Evolutionary conservation across 1,140 invertebrate species (phyloP).

Genomic region (Euwallacea fornicatus): DNA sequence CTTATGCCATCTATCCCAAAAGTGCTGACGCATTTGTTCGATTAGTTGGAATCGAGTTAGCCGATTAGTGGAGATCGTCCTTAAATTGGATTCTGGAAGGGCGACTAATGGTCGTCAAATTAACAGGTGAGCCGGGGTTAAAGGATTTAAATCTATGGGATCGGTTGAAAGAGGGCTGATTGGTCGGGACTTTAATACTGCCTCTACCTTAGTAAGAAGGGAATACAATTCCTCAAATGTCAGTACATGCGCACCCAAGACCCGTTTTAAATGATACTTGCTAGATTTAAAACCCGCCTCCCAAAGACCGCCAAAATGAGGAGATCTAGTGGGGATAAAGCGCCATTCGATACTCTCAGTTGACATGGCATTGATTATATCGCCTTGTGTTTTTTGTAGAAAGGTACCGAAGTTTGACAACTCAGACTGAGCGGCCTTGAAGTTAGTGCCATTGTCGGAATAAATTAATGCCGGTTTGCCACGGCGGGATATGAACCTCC

Average conservation of each 20-base stretch:
- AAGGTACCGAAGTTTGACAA: not conserved
- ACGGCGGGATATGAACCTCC: conserved; percentile 43
- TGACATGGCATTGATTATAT: not conserved
- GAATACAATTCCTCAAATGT: conserved; percentile 9
- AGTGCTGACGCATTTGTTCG: too few species aligned
- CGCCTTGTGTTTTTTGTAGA: not conserved
- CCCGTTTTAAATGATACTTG: conserved; percentile 2
- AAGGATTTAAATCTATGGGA: not conserved
- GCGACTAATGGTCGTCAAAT: not conserved
- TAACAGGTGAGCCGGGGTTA: conserved; percentile 5
- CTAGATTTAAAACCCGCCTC: not conserved
- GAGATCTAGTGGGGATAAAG: not conserved
- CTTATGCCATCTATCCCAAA: too few species aligned
- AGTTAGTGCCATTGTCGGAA: conserved; percentile 41
- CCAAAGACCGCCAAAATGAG: conserved; percentile 6
- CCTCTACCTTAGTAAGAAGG: not conserved
- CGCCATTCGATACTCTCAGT: conserved; percentile 6
- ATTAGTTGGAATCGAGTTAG: too few species aligned
- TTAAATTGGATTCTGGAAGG: too few species aligned
- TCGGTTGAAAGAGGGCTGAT: not conserved
- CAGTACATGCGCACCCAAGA: not conserved
- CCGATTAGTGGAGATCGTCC: too few species aligned
- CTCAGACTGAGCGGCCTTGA: conserved; percentile 12
- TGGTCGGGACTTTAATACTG: not conserved
- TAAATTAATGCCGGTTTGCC: conserved; percentile 33